Evolutionary conservation across 2,797 vertebrate species (phyloP), one percentile per base, ranked within the genome.

Genomic region (Heteromormyrus szaboi): DNA sequence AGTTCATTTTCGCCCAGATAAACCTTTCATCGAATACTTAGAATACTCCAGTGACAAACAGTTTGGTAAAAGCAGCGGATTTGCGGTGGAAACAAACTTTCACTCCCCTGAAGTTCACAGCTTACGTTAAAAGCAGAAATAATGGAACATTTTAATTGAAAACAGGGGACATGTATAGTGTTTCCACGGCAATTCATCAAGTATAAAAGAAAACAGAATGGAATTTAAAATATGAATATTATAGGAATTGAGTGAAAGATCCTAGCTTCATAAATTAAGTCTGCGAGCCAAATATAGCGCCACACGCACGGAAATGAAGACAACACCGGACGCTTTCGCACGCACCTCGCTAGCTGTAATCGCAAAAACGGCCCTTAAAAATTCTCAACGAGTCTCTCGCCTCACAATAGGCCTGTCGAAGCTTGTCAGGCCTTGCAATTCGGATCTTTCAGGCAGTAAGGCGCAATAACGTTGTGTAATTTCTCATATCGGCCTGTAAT

Each of bases 11-110:
- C 94, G 14, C 92, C 91, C 91, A 89, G 91, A 94, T 95, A 92
- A 93, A 92, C 92, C 93, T 94, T 95, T 95, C 94, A 90, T 93
- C 94, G 92, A 92, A 94, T 93, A 93, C 94, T 94, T 94, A 94
- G 90, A 91, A 90, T 87, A 87, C 89, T 91, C 83, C 90, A 76
- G 81, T 90, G 90, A 41, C 7, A n/a, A 62, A 91, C 87, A 88
- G 90, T 92, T 93, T 92, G 93, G 93, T 92, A 88, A 9, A 33
- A 1, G 22, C 88, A 1, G 62, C 37, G 54, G 88, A 89, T 89
- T 88, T 87, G 68, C 87, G 89, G 87, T 90, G 91, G 90, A 90
- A 19, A 46, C 37, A 25, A 51, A 56, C 54, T 54, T 37, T 37
- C 44, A 11, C 29, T 25, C 14, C 29, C 22, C 6, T 50, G 12